Evolutionary conservation across 2,113 vertebrate species (phyloP), one percentile per base, ranked within the genome.

Genomic region (Brachirus orientalis): DNA sequence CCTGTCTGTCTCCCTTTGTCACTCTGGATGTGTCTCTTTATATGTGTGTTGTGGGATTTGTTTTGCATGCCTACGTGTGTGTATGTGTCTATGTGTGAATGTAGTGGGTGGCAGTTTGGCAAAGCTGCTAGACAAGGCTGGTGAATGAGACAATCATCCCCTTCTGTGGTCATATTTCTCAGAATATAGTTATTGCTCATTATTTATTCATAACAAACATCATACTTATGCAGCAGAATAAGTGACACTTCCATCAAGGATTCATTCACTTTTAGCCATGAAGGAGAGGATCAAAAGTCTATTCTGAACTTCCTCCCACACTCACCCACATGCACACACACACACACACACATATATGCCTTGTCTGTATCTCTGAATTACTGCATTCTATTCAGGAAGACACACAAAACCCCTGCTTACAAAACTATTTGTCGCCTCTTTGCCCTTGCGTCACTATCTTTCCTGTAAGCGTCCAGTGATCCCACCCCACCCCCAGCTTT

Each of bases 341-440:
- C 57, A 69, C 77, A 77, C 36, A 63, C 36, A 50, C 52, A 55
- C 28, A 72, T 46, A 65, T 48, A 59, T 9, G 33, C 62, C 41
- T 60, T 62, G 52, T 69, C 63, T 75, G 59, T 33, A 57, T 73
- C 53, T 69, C 59, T 59, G 51, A 74, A 18, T 65, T 11, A 35
- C 59, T 44, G 19, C 52, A 61, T 71, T 78, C 48, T 69, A 58
- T 57, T 77, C 44, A 73, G 69, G 55, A 73, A 81, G 63, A 80
- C 54, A 71, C 68, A 66, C 67, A 68, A n/a, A 56, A 63, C 47
- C 58, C 46, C 36, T 53, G 73, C 77, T 82, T 79, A 68, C 74
- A 69, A 85, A 88, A 81, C 78, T 66, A 80, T 90, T 85, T 87
- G 84, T 85, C 54, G 72, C 83, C 81, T 89, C 73, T 89, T 84